Conservation (phyloP, 2,797 vertebrate species). For the Cetoscarus ocellatus region DNA sequence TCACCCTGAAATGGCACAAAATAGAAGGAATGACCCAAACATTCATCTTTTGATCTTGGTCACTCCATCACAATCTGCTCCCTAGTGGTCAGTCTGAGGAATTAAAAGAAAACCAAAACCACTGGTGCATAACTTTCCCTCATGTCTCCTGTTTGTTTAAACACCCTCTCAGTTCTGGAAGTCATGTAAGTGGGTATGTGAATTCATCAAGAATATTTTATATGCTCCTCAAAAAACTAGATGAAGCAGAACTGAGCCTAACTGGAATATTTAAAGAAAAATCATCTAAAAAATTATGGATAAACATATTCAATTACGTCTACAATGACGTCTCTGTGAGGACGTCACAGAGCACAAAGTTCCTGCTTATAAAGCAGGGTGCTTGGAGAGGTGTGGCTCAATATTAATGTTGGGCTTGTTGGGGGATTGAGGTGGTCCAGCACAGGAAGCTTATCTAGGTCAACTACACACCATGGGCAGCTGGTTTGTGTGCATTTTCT, state of each 20-base stretch:
- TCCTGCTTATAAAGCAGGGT: slow-evolving; percentile 75
- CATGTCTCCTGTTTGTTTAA: background rate
- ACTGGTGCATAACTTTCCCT: background rate
- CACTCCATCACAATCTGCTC: slow-evolving; percentile 19
- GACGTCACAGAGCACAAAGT: slow-evolving; percentile 54
- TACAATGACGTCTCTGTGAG: slow-evolving; percentile 28
- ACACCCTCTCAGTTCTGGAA: background rate
- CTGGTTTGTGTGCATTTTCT: slow-evolving; percentile 53
- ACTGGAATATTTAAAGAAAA: background rate
- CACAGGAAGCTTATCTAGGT: slow-evolving; percentile 75
- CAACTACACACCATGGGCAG: slow-evolving; percentile 68
- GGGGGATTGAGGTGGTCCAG: slow-evolving; percentile 37
- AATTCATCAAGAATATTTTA: background rate
- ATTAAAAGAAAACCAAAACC: background rate
- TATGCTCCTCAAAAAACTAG: background rate
- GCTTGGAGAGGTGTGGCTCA: slow-evolving; percentile 39
- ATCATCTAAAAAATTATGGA: background rate
- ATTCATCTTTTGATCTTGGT: background rate
- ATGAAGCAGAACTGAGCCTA: background rate
- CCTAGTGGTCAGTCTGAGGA: slow-evolving; percentile 46
- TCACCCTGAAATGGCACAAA: background rate
- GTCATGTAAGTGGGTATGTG: background rate
- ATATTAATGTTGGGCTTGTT: slow-evolving; percentile 31
- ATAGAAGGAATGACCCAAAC: too few species aligned
- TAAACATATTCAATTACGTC: slow-evolving; percentile 1